Evolutionary conservation across 2,888 invertebrate genomes (phyloP), one percentile per base, ranked within the genome.

Genomic region (Sarcophaga carnaria): DNA sequence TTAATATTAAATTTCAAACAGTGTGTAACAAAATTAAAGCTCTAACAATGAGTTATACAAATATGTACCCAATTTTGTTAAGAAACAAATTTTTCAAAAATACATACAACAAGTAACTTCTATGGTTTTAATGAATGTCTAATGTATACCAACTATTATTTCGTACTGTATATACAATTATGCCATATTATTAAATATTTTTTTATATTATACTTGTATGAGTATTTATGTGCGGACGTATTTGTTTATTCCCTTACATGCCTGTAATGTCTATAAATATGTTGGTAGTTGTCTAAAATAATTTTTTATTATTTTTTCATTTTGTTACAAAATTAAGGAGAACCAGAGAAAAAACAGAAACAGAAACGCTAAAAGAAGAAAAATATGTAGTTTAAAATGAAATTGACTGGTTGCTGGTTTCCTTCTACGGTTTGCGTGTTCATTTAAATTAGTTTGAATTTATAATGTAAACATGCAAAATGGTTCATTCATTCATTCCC

Each of bases 381-480:
- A 80, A 49, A n/a, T n/a, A 22, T 22, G 1, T 14, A 17, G 14
- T 54, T 12, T 4, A 54, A 54, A 54, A 54, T 54, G 54, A 54
- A 77, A 83, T 77, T 59, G 70, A 22, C 59, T 77, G 71, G 63
- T 17, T 20, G 69, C n/a, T 76, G 78, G 76, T 66, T 86, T 75
- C 59, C 59, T 78, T 64, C 27, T 47, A 78, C 64, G 82, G 80
- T 62, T 79, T 81, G 86, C 86, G 80, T 87, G 86, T 87, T 87
- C 74, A 81, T 83, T 87, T 84, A 84, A 84, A 87, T 87, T 87
- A 87, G 80, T 87, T 87, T 75, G 75, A 83, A 84, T 87, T 84
- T 80, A 80, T 81, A 84, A 87, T 81, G 81, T 69, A 69, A 81
- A 81, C 81, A 84, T 87, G 83, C 80, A 81, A 81, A 62, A 81